These are phyloP conservation scores for Chascanopsetta lugubris DNA, from an alignment of 2,113 vertebrate genomes.

Conservation along the genomic window DNA sequence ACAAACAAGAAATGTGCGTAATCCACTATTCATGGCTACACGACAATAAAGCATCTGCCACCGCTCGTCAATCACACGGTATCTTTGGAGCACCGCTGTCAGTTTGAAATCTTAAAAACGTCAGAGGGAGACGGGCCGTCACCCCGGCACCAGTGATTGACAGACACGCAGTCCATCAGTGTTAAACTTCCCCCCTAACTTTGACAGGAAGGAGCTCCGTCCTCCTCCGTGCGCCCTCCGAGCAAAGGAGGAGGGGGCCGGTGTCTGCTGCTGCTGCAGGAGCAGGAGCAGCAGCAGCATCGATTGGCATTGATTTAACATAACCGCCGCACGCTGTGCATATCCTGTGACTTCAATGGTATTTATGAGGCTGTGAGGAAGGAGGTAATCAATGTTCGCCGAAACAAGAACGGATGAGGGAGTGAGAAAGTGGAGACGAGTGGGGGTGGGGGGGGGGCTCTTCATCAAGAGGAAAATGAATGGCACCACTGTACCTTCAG, in stretches of 20 bases:
- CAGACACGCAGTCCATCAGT: constrained; percentile 10
- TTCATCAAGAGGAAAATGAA: constrained; percentile 7
- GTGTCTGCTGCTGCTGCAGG: no score
- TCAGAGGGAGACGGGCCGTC: constrained; percentile 29
- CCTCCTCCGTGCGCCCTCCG: neutral
- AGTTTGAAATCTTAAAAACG: constrained; percentile 37
- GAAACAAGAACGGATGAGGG: constrained; percentile 3
- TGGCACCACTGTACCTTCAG: constrained; percentile 41
- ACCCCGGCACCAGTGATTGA: constrained; percentile 14
- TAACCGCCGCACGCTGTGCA: neutral
- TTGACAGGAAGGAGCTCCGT: constrained; percentile 21
- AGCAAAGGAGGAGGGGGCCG: constrained; percentile 11
- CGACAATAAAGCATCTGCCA: constrained; percentile 13
- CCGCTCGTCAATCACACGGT: constrained; percentile 31
- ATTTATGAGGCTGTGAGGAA: constrained; percentile 21
- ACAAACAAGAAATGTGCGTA: neutral
- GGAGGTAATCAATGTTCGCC: constrained; percentile 36
- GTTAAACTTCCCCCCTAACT: constrained; percentile 19
- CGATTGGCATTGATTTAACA: constrained; percentile 17
- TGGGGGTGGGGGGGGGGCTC: neutral
- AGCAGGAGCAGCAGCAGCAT: no score
- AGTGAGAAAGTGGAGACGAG: neutral
- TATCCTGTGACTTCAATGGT: constrained; percentile 14
- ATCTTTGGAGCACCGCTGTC: constrained; percentile 33
- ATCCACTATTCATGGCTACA: neutral